Conservation (phyloP, 2,797 vertebrate genomes). For the Lagorchestes hirsutus region DNA sequence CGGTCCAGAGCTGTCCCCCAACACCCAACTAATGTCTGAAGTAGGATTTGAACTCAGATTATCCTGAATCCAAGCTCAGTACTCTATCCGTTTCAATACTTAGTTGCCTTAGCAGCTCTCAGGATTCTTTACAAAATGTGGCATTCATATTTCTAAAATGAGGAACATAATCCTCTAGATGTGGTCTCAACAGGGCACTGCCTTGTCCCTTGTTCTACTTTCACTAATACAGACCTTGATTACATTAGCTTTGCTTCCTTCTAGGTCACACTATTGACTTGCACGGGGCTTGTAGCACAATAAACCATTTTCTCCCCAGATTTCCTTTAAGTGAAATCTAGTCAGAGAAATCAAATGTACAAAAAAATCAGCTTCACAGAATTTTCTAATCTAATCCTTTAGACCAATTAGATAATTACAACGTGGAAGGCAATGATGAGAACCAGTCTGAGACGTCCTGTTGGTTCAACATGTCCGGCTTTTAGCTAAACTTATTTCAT, state of each 20-base stretch:
- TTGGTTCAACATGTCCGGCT: not conserved
- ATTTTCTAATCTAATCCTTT: not conserved
- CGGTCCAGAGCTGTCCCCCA: too few relatives aligned
- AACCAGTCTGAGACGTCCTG: not conserved
- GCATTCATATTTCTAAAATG: not conserved
- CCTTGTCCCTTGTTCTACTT: not conserved
- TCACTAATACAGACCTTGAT: not conserved
- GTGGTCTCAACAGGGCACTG: too few relatives aligned
- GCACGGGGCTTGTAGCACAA: not conserved
- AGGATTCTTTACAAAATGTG: not conserved
- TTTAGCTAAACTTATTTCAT: not conserved
- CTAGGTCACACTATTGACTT: not conserved
- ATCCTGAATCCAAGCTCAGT: not conserved
- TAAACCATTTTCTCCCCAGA: not conserved
- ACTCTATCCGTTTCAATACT: not conserved
- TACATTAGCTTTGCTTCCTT: not conserved
- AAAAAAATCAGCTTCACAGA: constrained; percentile 13
- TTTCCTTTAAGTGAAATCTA: not conserved
- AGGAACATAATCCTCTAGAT: not conserved
- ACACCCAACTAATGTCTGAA: too few relatives aligned
- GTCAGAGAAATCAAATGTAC: constrained; percentile 42
- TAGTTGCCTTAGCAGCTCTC: not conserved
- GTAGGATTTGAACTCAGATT: not conserved
- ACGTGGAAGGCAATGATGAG: not conserved
- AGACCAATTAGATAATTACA: not conserved